Evolutionary conservation across 2,113 vertebrate genomes (phyloP), one percentile per base, ranked within the genome.

Genomic region (Mionectes macconnelli): DNA sequence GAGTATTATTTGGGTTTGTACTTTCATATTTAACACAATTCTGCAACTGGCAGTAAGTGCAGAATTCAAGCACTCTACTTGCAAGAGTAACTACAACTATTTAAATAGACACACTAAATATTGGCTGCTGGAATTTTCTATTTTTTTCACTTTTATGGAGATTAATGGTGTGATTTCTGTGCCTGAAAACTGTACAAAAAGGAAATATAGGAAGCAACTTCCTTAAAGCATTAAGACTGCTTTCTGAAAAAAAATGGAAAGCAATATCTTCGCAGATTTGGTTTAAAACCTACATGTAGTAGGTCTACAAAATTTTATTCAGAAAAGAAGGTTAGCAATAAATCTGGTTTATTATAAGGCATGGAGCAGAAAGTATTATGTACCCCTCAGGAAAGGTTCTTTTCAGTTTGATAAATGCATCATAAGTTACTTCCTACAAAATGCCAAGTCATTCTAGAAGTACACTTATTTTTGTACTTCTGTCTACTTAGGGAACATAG

Each of bases 341-440:
- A 87, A 96, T 74, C 72, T 86, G 56, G 75, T 81, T 96, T 88
- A 67, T 96, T 91, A 53, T 69, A 91, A 84, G 67, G 57, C 57
- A 67, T 82, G 55, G 68, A 96, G 87, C 27, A 72, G 53, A 84
- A 85, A 86, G 68, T 90, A 60, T 94, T 97, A 86, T 93, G 60
- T 35, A 91, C 53, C 89, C 76, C 66, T 1, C 4, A 94, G 92
- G 87, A 91, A 89, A 93, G 60, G 56, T 82, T 86, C 81, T 84
- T 96, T 94, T 86, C 53, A 45, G 53, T 90, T 89, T 93, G 62
- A 93, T 91, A 93, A 96, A 93, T 90, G 69, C 59, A 76, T 37
- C 0, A 0, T 44, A 72, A 90, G 24, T 62, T 91, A 87, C 39
- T 72, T 4, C 5, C 56, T 90, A 52, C 16, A 78, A 92, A 94